Percentiles rank a stretch among this genome's conserved stretches.
Evolutionary conservation across 2,113 vertebrate genomes (phyloP).

Genomic region (Papio anubis): DNA sequence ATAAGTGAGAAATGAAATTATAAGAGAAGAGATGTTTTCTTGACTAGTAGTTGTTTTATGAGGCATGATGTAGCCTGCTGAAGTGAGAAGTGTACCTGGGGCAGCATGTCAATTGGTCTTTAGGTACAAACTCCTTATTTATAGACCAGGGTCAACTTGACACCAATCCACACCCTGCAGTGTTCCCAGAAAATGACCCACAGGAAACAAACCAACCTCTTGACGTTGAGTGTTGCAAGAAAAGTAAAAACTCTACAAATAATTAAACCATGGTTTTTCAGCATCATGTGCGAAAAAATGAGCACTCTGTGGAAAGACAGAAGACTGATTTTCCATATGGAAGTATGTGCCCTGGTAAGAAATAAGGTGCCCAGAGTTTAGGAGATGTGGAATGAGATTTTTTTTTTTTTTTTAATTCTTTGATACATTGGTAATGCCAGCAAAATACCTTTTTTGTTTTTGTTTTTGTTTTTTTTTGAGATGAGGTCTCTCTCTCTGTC

Average conservation of each 20-base stretch:
- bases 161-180: background rate
- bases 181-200: constrained; percentile 42
- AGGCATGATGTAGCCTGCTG: background rate
- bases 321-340: background rate
- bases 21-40: constrained; percentile 33
- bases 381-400: background rate
- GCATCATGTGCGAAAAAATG: constrained; percentile 32
- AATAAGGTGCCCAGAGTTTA: background rate
- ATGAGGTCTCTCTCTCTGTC: background rate
- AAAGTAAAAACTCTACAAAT: background rate
- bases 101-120: background rate
- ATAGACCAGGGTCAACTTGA: constrained; percentile 32
- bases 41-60: constrained; percentile 5
- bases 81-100: background rate
- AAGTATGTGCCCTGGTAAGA: background rate
- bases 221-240: background rate
- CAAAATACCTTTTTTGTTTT: background rate
- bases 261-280: constrained; percentile 15
- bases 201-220: background rate
- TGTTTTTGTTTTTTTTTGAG: background rate
- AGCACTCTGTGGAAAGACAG: constrained; percentile 1
- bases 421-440: background rate
- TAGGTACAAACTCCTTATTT: background rate
- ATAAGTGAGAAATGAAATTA: constrained; percentile 9
- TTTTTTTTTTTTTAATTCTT: background rate